Conservation (phyloP, 2,888 invertebrate genomes). For the Atherix ibis region DNA sequence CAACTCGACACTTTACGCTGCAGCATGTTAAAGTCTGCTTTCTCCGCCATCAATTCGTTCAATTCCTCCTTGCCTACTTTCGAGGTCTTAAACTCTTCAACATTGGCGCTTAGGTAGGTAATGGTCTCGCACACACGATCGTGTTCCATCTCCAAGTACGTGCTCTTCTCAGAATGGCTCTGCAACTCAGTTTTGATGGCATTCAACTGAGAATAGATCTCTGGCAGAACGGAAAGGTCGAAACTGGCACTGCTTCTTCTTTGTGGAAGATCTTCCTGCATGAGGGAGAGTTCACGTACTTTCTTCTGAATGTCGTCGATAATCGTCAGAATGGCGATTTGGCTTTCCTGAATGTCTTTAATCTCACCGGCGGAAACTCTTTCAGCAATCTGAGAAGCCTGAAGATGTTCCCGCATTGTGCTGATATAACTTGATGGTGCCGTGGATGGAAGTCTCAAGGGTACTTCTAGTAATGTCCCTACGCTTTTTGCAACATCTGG, state of each 20-base stretch:
- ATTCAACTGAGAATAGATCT: slow-evolving; percentile 1
- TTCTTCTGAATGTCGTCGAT: too few relatives aligned
- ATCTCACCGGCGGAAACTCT: too few relatives aligned
- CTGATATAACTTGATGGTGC: too few relatives aligned
- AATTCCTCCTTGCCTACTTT: slow-evolving; percentile 58
- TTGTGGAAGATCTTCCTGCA: too few relatives aligned
- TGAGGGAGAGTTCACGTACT: too few relatives aligned
- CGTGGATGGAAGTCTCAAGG: too few relatives aligned
- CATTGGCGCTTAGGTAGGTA: slow-evolving; percentile 4
- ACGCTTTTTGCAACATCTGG: too few relatives aligned
- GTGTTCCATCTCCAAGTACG: slow-evolving; percentile 3
- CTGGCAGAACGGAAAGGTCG: slow-evolving; percentile 11
- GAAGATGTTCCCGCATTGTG: too few relatives aligned
- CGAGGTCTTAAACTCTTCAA: slow-evolving; percentile 37
- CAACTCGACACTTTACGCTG: slow-evolving; percentile 59
- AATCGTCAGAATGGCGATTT: not conserved
- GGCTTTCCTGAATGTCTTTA: too few relatives aligned
- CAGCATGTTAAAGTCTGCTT: slow-evolving; percentile 52
- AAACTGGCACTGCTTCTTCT: too few relatives aligned
- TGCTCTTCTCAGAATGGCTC: not conserved
- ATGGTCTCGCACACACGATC: not conserved
- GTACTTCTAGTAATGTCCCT: too few relatives aligned
- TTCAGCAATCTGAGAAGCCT: too few relatives aligned
- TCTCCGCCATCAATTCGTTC: slow-evolving; percentile 54
- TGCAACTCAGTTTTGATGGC: slow-evolving; percentile 5